These are phyloP conservation scores for Ceratina calcarata DNA, from an alignment of 1,140 invertebrate genomes.

Conservation along the genomic window DNA sequence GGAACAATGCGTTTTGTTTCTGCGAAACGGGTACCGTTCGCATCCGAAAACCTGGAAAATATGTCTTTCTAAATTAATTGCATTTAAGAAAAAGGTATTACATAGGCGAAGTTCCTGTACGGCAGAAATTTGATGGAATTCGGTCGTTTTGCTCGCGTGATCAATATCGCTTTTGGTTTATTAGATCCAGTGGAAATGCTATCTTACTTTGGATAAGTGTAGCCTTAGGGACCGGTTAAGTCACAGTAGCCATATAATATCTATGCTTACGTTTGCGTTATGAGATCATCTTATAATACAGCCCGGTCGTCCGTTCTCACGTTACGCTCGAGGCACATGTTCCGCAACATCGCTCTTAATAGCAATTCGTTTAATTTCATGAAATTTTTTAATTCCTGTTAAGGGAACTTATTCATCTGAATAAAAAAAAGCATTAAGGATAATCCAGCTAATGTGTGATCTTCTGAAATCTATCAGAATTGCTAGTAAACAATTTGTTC, in stretches of 20 bases:
- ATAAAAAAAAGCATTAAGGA: not conserved
- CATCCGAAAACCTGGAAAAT: not conserved
- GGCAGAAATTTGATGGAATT: not conserved
- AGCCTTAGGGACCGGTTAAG: constrained; percentile 51
- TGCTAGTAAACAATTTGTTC: not conserved
- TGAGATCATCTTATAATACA: constrained; percentile 56
- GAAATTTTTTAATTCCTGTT: not conserved
- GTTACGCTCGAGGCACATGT: constrained; percentile 41
- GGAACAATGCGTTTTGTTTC: not conserved
- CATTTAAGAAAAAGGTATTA: not conserved
- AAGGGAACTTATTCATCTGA: not conserved
- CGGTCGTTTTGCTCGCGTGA: not conserved
- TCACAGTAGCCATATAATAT: constrained; percentile 57
- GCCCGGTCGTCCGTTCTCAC: constrained; percentile 30
- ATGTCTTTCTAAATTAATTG: too few relatives aligned
- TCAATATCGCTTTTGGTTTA: constrained; percentile 21
- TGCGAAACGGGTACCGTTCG: not conserved
- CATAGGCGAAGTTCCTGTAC: not conserved
- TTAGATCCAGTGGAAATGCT: constrained; percentile 25
- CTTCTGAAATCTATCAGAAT: constrained; percentile 1
- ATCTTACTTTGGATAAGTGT: constrained; percentile 41
- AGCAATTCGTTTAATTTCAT: not conserved
- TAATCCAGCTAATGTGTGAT: not conserved
- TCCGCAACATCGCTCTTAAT: constrained; percentile 10
- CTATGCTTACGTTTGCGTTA: constrained; percentile 59